Base-by-base conservation (phyloP, 2,797 vertebrate species). In the Pterois miles region DNA sequence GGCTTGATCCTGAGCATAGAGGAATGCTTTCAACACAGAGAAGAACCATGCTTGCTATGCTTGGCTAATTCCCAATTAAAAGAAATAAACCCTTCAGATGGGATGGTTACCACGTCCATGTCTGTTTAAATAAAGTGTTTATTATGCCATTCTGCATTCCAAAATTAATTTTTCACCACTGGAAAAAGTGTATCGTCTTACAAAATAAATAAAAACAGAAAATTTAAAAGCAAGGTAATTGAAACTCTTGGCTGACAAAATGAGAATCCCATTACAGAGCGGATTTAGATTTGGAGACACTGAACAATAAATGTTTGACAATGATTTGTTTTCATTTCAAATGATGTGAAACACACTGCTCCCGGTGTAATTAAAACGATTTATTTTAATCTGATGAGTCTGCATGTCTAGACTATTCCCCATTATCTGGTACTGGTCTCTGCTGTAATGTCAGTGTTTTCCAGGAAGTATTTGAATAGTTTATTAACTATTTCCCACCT, bases 301-400 rank as follows among this genome's bases (percentile, higher is more conserved):
- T 33, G 50, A 71, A 73, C 34, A 81, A 72, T 83, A 71, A 75
- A 83, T 78, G 36, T 82, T 69, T 77, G 56, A 56, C 50, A 69
- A 29, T 65, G 38, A 80, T 86, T 88, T 87, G 67, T 80, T 89
- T 88, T 80, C 22, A 57, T 81, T 85, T 73, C 46, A 83, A 86
- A 87, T 82, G 52, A 86, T 43, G 74, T 71, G 72, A 82, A 82
- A 60, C 76, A 43, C 58, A 9, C 67, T 67, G 52, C 80, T 76
- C 60, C 65, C 40, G 9, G 20, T 54, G 33, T 74, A 60, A 81
- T 85, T 84, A 84, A 81, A 81, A 43, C 8, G 40, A 78, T 86
- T 74, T 80, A 81, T 74, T 78, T 87, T 29, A 40, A 83, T 83
- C 33, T 78, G 59, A 80, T 76, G 77, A 72, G 73, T 66, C 74